These are phyloP conservation scores for Rostratula benghalensis DNA, from an alignment of 2,113 vertebrate species.

Conservation along the genomic window DNA sequence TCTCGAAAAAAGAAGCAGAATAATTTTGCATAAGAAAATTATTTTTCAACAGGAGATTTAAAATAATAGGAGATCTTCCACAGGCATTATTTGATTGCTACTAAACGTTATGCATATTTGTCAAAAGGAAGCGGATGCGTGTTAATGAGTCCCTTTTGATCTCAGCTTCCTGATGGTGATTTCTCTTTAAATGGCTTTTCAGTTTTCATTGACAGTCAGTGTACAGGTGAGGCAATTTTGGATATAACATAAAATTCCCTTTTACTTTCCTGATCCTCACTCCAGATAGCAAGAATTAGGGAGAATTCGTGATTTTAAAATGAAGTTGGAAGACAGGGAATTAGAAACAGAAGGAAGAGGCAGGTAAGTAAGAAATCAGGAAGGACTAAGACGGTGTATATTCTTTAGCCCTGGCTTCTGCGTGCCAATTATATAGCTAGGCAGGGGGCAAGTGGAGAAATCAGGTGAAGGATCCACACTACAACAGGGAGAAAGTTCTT, in stretches of 20 bases:
- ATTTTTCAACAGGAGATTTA: slow-evolving; percentile 5
- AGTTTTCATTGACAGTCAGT: not conserved
- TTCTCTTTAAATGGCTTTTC: not conserved
- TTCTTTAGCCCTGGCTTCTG: not conserved
- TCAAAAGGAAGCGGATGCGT: not conserved
- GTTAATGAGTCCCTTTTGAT: not conserved
- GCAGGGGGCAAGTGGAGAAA: not conserved
- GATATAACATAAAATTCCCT: not conserved
- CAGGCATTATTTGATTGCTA: not conserved
- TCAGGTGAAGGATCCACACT: not conserved
- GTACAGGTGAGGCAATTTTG: not conserved
- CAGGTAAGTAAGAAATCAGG: not conserved
- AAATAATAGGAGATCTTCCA: slow-evolving; percentile 20
- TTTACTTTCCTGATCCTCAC: not conserved
- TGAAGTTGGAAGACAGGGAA: not conserved
- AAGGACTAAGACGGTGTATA: not conserved
- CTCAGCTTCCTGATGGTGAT: not conserved
- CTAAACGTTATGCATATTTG: not conserved
- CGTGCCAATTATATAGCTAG: not conserved
- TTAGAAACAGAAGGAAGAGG: not conserved
- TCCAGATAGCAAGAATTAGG: not conserved
- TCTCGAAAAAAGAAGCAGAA: not conserved
- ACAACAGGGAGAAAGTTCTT: not conserved
- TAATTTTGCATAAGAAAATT: slow-evolving; percentile 40
- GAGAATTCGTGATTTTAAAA: not conserved